Percentiles rank a stretch among this genome's conserved stretches.
Evolutionary conservation across 2,888 invertebrate genomes (phyloP).

Genomic region (Cephus sareptanus): DNA sequence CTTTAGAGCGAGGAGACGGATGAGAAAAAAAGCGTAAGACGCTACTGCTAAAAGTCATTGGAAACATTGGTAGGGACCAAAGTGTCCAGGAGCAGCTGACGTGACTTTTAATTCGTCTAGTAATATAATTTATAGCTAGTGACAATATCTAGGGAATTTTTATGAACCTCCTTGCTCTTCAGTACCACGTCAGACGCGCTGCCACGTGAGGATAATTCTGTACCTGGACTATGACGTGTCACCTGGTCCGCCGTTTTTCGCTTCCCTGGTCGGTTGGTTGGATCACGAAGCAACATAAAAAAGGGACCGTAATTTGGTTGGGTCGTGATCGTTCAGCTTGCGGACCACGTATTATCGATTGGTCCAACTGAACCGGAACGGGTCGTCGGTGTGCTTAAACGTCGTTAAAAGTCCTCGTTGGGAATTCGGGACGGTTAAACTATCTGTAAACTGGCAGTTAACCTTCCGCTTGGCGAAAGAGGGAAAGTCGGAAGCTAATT

Average conservation of each 20-base stretch:
- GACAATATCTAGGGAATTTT: neutral
- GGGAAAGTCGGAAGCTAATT: neutral
- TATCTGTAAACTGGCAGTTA: slow-evolving; percentile 8
- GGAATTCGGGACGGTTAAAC: slow-evolving; percentile 1
- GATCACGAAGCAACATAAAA: neutral
- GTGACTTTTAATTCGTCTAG: neutral
- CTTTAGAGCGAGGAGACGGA: neutral
- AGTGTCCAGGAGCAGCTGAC: neutral
- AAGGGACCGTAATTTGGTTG: neutral
- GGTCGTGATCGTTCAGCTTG: neutral
- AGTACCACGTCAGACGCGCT: neutral
- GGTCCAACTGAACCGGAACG: neutral
- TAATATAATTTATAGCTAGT: neutral
- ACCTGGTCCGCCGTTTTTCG: neutral
- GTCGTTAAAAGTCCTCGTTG: neutral
- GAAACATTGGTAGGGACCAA: neutral
- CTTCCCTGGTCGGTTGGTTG: neutral
- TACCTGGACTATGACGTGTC: neutral
- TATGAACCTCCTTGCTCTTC: neutral
- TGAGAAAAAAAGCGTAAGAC: neutral
- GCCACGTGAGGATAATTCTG: neutral
- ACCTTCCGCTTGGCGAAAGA: neutral
- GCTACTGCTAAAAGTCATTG: neutral
- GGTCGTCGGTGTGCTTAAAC: neutral
- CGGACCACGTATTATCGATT: neutral